Evolutionary conservation across 53 echinoderm and acorn worm species (phyloP), one percentile per base, ranked within the genome.

Genomic region (Henricia sp.): DNA sequence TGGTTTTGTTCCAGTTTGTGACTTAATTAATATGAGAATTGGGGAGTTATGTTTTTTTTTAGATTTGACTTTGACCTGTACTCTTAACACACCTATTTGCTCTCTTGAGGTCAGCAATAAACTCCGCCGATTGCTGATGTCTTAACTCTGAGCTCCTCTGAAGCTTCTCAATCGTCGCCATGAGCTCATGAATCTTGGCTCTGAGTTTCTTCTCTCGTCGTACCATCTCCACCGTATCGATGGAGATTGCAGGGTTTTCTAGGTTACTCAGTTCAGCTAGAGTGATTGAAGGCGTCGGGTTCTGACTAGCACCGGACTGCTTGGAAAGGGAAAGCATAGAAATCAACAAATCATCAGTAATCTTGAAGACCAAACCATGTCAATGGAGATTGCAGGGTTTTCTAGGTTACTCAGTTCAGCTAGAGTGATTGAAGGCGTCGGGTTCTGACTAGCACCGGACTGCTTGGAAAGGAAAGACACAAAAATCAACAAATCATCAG

Each of bases 141-240:
- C 99, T 88, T 82, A 99, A 54, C 89, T 99, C 99, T 2, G 99
- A 99, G 83, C 90, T 99, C 91, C 90, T 92, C 92, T 99, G 99
- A 0, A 99, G 88, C 73, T 99, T 99, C 90, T 99, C 99, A 20
- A 99, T 84, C n/a, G 99, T 99, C 36, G 80, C 26, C 21, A 95
- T 95, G 69, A 95, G 84, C 82, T 95, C 99, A n/a, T 92, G 92
- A 72, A 95, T 87, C 72, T 95, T 88, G 36, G 88, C 67, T 63
- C 95, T 92, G 37, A 99, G 89, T 41, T 89, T 88, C 87, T 90
- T 92, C 86, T 99, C 99, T 60, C 95, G 60, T 24, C 90, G 57
- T 17, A 87, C 56, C 89, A 93, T 87, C 72, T 94, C 94, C 35
- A 75, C 91, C 51, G 70, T 63, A 71, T 89, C 89, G n/a, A 57